phyloP scores from a whole-genome alignment of 2,113 vertebrate genomes.

The Salvelinus alpinus region DNA sequence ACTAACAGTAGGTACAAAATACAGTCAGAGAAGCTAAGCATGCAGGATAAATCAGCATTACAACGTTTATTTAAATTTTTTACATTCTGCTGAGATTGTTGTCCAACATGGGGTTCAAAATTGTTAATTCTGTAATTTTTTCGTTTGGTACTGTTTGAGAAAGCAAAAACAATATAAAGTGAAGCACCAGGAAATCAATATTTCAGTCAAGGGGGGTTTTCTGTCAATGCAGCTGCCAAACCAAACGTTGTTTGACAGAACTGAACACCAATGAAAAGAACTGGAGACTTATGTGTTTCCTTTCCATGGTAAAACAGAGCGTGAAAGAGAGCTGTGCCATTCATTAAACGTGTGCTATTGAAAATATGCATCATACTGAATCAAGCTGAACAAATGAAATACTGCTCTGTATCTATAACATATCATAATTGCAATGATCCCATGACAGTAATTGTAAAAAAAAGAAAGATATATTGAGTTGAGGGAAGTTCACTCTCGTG shows the following conservation, averaged over 20 bases:
- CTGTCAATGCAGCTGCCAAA: constrained; percentile 7
- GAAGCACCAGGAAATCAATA: constrained; percentile 3
- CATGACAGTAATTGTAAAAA: neutral
- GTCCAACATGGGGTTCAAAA: neutral
- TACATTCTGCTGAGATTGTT: neutral
- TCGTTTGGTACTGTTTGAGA: neutral
- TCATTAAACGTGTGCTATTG: no score
- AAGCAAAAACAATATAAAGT: neutral
- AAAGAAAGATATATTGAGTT: neutral
- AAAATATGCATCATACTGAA: no score
- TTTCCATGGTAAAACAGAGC: neutral
- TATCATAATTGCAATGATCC: no score
- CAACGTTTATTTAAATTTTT: neutral
- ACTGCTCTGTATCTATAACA: no score
- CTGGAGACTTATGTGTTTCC: constrained; percentile 1
- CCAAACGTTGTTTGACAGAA: neutral
- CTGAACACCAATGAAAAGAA: constrained; percentile 1
- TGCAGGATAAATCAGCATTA: neutral
- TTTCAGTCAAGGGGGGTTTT: neutral
- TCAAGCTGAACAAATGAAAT: no score
- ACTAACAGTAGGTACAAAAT: neutral
- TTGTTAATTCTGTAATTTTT: constrained; percentile 14
- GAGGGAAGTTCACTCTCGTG: neutral
- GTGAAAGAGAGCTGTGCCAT: neutral
- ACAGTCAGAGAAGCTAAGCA: neutral